Base-by-base conservation (phyloP, 1,140 invertebrate genomes). In the Campoletis sonorensis region DNA sequence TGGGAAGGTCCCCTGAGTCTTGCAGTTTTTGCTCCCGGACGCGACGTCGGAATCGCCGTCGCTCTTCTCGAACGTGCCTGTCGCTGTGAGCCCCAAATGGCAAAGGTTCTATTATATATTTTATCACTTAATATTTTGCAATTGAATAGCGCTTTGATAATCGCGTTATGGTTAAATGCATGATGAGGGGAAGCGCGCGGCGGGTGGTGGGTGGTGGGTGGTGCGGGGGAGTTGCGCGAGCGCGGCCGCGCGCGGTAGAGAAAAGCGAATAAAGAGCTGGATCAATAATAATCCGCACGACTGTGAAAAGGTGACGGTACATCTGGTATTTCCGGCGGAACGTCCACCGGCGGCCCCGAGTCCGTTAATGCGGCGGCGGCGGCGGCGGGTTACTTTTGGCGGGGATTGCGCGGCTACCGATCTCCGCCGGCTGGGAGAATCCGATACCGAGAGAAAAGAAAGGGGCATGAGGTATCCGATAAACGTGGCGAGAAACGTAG, bases 1-100 rank as follows among this genome's bases (percentile, higher is more conserved):
- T 93, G 96, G 96, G 94, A 96, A 82, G 96, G 96, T 4, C 95
- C 95, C 0, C 92, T 97, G 7, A 96, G 95, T 84, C 90, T 97
- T 1, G 93, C 96, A 13, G 93, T 95, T 2, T 97, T 95, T 89
- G 94, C 95, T 21, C 95, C 96, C 1, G 93, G 94, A 76, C 92
- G 93, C 79, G 96, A 96, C 87, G 92, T 95, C 71, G 92, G 93
- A 51, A 86, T 94, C 30, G 93, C 94, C 8, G 91, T 96, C 82
- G 92, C 93, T 82, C 90, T 95, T 33, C 92, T 96, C 67, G 91
- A 93, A 40, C 93, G 94, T 15, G 90, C 95, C 37, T 95, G 95
- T 83, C 92, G 90, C 68, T 96, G 95, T 85, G 93, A 94, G 85
- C 91, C 93, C 11, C 93, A 92, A 71, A 95, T 96, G 94, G 90